Base-by-base conservation (phyloP, 2,113 vertebrate species). In the Salvelinus fontinalis region DNA sequence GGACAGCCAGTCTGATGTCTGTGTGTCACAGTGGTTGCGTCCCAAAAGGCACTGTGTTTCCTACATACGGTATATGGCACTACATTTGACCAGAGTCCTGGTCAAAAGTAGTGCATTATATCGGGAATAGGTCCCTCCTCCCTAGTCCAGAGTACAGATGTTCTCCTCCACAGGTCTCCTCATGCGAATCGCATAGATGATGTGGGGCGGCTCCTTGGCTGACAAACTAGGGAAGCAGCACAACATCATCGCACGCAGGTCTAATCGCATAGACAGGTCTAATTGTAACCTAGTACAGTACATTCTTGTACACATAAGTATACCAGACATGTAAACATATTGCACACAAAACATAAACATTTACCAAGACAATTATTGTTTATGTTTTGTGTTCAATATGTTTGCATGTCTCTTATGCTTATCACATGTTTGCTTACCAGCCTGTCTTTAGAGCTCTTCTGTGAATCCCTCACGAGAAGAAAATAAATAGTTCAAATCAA, bases 171-270 rank as follows among this genome's bases (percentile, higher is more conserved):
- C 87, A 0, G 91, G 89, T 64, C 90, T 89, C 51, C 91, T 88
- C 84, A 90, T 91, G 20, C 89, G 84, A 85, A 94, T 94, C 88
- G 93, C 93, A 3, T 94, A 91, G 77, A 93, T 89, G 79, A 94
- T 94, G 85, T 94, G 92, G 70, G 83, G 89, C 26, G 88, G 92
- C 26, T 94, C 93, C n/a, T 89, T 90, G 65, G 84, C 75, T 74
- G 93, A 91, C 68, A 91, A 89, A 76, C 93, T 94, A 86, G 20
- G 81, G 44, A 26, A 74, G 4, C 54, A n/a, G 5, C 44, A 73
- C 1, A 82, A 31, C 57, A 75, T 16, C 20, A 75, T 22, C 24
- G 1, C 59, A 69, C 11, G 16, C n/a, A n/a, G n/a, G n/a, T n/a
- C n/a, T n/a, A n/a, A n/a, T n/a, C n/a, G n/a, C 26, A 69, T 59